Evolutionary conservation across 2,797 vertebrate genomes (phyloP).

Genomic region (Bovichtus diacanthus): DNA sequence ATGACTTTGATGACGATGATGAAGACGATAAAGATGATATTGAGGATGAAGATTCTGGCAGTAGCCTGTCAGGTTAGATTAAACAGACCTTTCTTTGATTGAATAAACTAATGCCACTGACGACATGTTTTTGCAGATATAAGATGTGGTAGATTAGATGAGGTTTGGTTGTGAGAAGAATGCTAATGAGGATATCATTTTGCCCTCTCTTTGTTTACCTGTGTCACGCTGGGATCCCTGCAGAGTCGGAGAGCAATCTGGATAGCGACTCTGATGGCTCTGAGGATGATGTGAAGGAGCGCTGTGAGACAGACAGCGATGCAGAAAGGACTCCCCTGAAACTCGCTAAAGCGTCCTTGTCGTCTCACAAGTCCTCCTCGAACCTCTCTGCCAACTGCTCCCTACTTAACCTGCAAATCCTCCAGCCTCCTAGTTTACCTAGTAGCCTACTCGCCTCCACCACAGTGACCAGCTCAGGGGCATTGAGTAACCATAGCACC

Average conservation of each 20-base stretch:
- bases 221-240: constrained; percentile 32
- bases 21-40: constrained; percentile 86
- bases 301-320: constrained; percentile 88
- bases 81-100: constrained; percentile 9
- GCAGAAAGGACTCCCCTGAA: constrained; percentile 86
- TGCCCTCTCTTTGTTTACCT: neutral
- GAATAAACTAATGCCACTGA: neutral
- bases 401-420: constrained; percentile 88
- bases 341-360: constrained; percentile 81
- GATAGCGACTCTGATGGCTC: constrained; percentile 92
- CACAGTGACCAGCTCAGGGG: constrained; percentile 80
- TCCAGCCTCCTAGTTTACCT: constrained; percentile 82
- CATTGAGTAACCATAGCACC: constrained; percentile 82
- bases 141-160: constrained; percentile 17
- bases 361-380: constrained; percentile 83
- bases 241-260: constrained; percentile 94
- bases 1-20: constrained; percentile 87
- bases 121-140: constrained; percentile 12
- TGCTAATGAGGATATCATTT: constrained; percentile 39
- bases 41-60: constrained; percentile 89
- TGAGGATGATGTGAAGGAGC: constrained; percentile 91
- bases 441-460: constrained; percentile 62
- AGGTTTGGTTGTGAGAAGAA: constrained; percentile 37
- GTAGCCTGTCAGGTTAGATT: constrained; percentile 92
- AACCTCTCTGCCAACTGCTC: constrained; percentile 78